Conservation (phyloP, 92 coral and sea anemone species). For the Porites cylindrica region DNA sequence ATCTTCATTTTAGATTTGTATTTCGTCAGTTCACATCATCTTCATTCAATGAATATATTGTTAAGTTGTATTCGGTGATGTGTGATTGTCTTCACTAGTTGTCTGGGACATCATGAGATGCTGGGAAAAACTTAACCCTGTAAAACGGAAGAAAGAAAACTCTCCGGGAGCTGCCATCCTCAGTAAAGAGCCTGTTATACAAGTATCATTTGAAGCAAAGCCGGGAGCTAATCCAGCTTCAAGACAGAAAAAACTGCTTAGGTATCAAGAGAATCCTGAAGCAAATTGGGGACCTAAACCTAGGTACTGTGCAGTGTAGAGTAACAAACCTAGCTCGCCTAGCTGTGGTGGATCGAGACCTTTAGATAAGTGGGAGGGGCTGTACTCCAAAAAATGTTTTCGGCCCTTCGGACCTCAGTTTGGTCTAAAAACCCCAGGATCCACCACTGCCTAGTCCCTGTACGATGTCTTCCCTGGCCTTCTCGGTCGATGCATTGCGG, state of each 20-base stretch:
- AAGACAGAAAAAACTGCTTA: slow-evolving; percentile 80
- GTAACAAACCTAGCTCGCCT: no score
- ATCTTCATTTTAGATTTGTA: no score
- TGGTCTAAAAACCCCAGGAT: no score
- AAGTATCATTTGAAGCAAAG: slow-evolving; percentile 80
- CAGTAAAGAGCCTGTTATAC: slow-evolving; percentile 72
- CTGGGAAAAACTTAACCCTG: slow-evolving; percentile 94
- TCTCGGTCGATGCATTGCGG: no score
- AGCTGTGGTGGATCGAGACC: no score
- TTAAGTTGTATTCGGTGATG: not conserved
- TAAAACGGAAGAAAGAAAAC: slow-evolving; percentile 78
- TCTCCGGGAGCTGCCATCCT: slow-evolving; percentile 89
- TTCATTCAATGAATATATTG: not conserved
- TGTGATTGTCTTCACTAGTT: slow-evolving; percentile 49
- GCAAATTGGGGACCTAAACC: slow-evolving; percentile 99
- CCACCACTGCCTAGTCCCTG: no score
- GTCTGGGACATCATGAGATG: slow-evolving; percentile 96
- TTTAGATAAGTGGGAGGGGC: no score
- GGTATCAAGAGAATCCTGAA: slow-evolving; percentile 96
- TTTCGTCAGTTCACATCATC: not conserved
- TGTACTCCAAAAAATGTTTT: no score
- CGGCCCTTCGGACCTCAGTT: no score
- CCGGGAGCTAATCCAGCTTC: slow-evolving; percentile 93
- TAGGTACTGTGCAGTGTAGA: slow-evolving; percentile 63
- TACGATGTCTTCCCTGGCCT: no score